Evolutionary conservation across 2,888 invertebrate genomes (phyloP).

Genomic region (Rotaria sp.): DNA sequence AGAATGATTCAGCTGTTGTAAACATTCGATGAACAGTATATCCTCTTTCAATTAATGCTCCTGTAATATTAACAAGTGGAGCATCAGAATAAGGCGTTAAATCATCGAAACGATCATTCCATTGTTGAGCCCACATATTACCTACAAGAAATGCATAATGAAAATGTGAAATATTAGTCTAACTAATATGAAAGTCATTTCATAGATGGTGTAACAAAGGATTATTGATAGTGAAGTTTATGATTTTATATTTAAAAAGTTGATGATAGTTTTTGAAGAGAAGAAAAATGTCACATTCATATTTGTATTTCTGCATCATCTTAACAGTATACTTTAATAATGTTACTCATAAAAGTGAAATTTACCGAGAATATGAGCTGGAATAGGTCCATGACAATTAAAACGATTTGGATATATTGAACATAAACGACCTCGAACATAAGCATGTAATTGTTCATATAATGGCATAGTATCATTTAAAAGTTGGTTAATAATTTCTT

Average conservation of each 20-base stretch:
- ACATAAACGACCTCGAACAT: constrained; percentile 52
- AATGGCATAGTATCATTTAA: constrained; percentile 49
- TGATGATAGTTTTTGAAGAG: too few relatives aligned
- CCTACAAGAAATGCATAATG: constrained; percentile 33
- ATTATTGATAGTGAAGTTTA: too few relatives aligned
- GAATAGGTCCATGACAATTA: constrained; percentile 44
- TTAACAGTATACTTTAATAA: too few relatives aligned
- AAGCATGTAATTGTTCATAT: constrained; percentile 52
- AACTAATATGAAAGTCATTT: too few relatives aligned
- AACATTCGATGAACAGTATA: constrained; percentile 38
- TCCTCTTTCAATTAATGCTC: constrained; percentile 21
- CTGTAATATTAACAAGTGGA: constrained; percentile 35
- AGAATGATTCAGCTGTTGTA: constrained; percentile 42
- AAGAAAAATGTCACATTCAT: too few relatives aligned
- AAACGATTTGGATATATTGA: constrained; percentile 58
- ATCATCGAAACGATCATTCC: constrained; percentile 38
- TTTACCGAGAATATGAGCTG: constrained; percentile 41
- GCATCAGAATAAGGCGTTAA: constrained; percentile 40
- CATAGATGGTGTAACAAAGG: too few relatives aligned
- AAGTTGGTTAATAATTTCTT: constrained; percentile 45
- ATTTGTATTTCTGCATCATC: too few relatives aligned
- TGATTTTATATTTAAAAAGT: too few relatives aligned
- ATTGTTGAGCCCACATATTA: constrained; percentile 43
- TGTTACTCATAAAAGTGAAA: too few relatives aligned
- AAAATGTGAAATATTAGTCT: too few relatives aligned